Base-by-base conservation (phyloP, 2,113 vertebrate species). In the Amphilophus citrinellus region DNA sequence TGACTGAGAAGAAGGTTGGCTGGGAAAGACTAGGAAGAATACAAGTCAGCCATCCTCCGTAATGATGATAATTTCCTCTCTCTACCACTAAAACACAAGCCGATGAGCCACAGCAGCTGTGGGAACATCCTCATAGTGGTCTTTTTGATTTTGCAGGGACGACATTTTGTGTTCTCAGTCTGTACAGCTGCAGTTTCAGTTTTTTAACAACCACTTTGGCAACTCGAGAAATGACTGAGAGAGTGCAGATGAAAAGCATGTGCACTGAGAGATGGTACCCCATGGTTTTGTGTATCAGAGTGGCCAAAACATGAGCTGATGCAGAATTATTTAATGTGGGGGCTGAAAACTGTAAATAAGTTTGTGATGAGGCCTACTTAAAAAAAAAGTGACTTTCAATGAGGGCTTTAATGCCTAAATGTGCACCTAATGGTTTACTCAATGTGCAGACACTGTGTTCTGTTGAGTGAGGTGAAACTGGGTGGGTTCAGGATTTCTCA, bases 401-500 rank as follows among this genome's bases (percentile, higher is more conserved):
- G 30, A 24, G 17, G 57, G 77, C 79, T 59, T 50, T 53, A 32
- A 53, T n/a, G 53, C 18, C 44, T 35, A 6, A 22, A 47, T 82
- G 50, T 56, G 32, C n/a, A 59, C 78, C 56, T 68, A 35, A 76
- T 10, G 4, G 20, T 59, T 10, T 27, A 11, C 35, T 63, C 50
- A 27, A 53, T 11, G 30, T 58, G 13, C 20, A 35, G 11, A 35
- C 39, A 47, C 63, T 35, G 66, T 15, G 14, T 53, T 71, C 20
- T 53, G 10, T 32, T 71, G 44, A 73, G 68, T 53, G 68, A 73
- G 47, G 71, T 85, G 50, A 84, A 80, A 37, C 24, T 15, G 82
- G 42, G 65, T 13, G 50, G 47, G 68, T 85, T 83, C 7, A 66
- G 17, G 79, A 63, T 37, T 89, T 86, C 96, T 96, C 96, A 99